A percentile compares a stretch with the other conserved stretches of the same genome.
phyloP scores from a whole-genome alignment of 2,888 invertebrate genomes.

The Frankliniella fusca region DNA sequence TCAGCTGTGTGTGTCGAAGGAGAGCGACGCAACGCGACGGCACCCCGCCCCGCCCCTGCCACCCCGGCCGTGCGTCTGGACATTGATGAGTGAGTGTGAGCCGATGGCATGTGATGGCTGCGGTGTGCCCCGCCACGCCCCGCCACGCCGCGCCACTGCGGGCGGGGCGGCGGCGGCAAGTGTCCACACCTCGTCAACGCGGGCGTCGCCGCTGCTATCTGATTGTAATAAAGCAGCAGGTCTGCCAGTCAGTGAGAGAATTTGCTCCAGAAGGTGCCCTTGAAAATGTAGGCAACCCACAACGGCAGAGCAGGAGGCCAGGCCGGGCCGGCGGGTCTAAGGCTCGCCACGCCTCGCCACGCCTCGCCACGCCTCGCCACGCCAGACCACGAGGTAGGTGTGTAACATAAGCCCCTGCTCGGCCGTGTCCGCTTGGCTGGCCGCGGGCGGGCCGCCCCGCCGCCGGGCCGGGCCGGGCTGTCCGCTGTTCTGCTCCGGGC shows the following conservation, averaged over 20 bases:
- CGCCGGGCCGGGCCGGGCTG: too few relatives aligned
- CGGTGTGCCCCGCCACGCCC: not conserved
- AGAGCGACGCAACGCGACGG: too few relatives aligned
- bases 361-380: not conserved
- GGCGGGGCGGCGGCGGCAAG: not conserved
- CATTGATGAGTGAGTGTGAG: not conserved
- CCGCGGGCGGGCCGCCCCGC: not conserved
- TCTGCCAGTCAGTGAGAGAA: too few relatives aligned
- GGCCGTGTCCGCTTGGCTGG: not conserved
- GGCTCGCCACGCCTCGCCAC: not conserved
- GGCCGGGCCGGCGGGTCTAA: too few relatives aligned
- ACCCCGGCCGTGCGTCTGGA: not conserved
- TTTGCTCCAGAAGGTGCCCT: not conserved
- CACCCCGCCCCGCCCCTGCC: not conserved
- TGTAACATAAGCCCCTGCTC: slow-evolving; percentile 4
- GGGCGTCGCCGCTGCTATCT: not conserved
- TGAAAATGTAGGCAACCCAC: not conserved
- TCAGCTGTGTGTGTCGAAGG: too few relatives aligned
- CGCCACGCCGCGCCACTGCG: too few relatives aligned
- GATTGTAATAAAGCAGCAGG: not conserved
- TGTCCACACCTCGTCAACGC: not conserved
- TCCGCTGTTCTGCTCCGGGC: too few relatives aligned
- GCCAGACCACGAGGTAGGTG: not conserved
- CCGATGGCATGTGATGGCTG: not conserved
- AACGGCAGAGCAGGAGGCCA: not conserved